A percentile compares a stretch with the other conserved stretches of the same genome.
Evolutionary conservation across 2,113 vertebrate genomes (phyloP).

Genomic region (Typhlomys cinereus): DNA sequence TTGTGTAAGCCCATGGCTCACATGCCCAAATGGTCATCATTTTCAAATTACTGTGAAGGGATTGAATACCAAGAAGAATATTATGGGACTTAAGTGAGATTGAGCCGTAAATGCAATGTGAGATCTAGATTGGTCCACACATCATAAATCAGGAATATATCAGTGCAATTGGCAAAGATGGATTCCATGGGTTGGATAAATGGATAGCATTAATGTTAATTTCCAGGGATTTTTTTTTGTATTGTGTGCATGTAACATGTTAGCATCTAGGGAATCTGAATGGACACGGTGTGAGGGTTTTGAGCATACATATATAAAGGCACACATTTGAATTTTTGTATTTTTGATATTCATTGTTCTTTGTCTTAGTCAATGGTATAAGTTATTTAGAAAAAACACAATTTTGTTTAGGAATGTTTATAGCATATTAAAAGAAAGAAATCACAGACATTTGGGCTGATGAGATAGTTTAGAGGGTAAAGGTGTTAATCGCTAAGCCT

Average conservation of each 20-base stretch:
- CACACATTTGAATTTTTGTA: neutral
- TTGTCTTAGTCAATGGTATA: neutral
- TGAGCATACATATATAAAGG: neutral
- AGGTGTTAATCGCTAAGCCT: no score
- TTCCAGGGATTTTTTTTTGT: neutral
- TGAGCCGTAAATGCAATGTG: neutral
- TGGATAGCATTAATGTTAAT: neutral
- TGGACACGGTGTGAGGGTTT: neutral
- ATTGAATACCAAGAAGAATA: neutral
- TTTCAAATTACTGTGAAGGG: neutral
- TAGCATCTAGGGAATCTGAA: neutral
- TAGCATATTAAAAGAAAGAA: neutral
- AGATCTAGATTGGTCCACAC: neutral
- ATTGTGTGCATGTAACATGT: neutral
- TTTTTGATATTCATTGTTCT: neutral
- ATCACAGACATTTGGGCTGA: neutral
- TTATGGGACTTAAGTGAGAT: neutral
- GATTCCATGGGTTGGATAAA: neutral
- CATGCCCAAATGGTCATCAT: neutral
- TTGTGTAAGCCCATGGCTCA: neutral
- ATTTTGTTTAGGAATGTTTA: neutral
- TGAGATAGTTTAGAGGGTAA: no score
- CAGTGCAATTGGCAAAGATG: neutral
- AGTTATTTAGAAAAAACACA: neutral
- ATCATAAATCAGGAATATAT: neutral